These are phyloP conservation scores for Arothron firmamentum DNA, from an alignment of 2,113 vertebrate species.

Conservation along the genomic window DNA sequence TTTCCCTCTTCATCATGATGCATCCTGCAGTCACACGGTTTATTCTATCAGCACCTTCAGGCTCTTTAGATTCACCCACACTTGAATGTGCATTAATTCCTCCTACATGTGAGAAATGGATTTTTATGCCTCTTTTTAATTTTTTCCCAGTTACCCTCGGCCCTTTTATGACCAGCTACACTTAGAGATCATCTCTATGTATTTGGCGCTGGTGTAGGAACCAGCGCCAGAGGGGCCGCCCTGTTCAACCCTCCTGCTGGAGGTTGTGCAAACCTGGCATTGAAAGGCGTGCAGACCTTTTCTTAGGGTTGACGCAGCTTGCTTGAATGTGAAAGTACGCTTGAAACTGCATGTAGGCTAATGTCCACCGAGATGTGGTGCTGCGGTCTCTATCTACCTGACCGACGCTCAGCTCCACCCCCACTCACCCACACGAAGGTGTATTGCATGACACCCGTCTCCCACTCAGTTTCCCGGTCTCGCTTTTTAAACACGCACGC, in stretches of 20 bases:
- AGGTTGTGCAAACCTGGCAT: conserved; percentile 19
- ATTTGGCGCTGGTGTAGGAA: neutral
- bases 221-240: neutral
- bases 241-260: conserved; percentile 18
- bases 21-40: conserved; percentile 29
- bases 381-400: conserved; percentile 59
- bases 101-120: conserved; percentile 64
- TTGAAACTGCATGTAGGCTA: conserved; percentile 39
- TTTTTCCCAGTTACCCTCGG: conserved; percentile 11
- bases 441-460: conserved; percentile 48
- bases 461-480: conserved; percentile 49
- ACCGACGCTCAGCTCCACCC: conserved; percentile 50
- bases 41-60: conserved; percentile 53
- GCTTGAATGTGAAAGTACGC: conserved; percentile 32
- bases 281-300: conserved; percentile 13
- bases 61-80: conserved; percentile 59
- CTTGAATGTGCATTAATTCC: conserved; percentile 59
- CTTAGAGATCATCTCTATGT: neutral
- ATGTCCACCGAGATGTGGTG: conserved; percentile 48
- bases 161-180: conserved; percentile 16
- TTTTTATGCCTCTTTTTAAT: conserved; percentile 22
- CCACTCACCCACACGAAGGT: conserved; percentile 56
- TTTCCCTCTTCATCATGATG: conserved; percentile 25
- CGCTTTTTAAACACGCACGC: conserved; percentile 1
- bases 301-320: conserved; percentile 31